Base-by-base conservation (phyloP, 1,140 invertebrate species). In the Aphelenchoides besseyi region DNA sequence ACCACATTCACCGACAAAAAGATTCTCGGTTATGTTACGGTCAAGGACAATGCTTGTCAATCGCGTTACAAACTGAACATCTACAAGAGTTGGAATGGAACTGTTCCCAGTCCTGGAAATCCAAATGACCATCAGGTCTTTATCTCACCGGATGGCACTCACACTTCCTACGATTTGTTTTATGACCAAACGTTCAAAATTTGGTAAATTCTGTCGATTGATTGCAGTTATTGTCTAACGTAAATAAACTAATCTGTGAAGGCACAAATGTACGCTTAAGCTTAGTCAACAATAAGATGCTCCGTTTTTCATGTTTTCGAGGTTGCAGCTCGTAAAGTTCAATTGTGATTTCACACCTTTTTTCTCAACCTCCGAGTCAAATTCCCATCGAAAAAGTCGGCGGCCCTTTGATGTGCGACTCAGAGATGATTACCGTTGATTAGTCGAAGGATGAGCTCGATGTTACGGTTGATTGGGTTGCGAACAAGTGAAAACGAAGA, bases 41-140 rank as follows among this genome's bases (percentile, higher is more conserved):
- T 5, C 5, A 59, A 59, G 5, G 23, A 59, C 55, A 5, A 8
- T 12, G 12, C 26, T 8, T 59, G 55, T 59, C 5, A 59, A 29
- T 5, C 5, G 26, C 55, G 55, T 33, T 59, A 59, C 18, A 5
- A 59, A 33, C 18, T 59, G 5, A 59, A 59, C 55, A 59, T 59
- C 18, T 59, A 59, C 18, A 28, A 23, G 5, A 8, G 5, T 28
- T 18, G 18, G 18, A 23, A 59, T 8, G 55, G 23, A 5, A 29
- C 5, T 12, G 5, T 16, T 5, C 5, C 55, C 12, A 5, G 12
- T 8, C 26, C 5, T 8, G 55, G 55, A 33, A 59, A 59, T 8
- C 5, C 5, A 5, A 5, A 59, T 23, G 55, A 59, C 55, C 5
- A 59, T 8, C 5, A 59, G 5, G 55, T 59, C 12, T 59, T 8